Percentiles rank a stretch among this genome's conserved stretches.
Evolutionary conservation across 2,113 vertebrate genomes (phyloP).

Genomic region (Emydocephalus ijimae): DNA sequence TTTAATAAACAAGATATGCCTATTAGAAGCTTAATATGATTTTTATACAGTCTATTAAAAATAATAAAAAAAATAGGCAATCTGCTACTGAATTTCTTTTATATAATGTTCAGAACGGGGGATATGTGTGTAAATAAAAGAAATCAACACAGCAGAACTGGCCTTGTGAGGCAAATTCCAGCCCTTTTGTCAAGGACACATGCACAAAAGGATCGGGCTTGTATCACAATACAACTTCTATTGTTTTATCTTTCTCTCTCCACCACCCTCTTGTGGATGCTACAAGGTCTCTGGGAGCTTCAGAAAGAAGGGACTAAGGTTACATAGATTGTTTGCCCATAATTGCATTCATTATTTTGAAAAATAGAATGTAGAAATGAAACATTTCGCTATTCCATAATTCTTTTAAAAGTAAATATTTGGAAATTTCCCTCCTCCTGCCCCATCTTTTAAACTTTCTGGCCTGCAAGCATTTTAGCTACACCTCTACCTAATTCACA

Average conservation of each 20-base stretch:
- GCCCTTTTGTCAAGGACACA: neutral
- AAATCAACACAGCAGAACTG: neutral
- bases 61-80: neutral
- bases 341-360: neutral
- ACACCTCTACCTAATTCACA: neutral
- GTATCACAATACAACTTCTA: neutral
- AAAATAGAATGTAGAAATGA: neutral
- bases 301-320: neutral
- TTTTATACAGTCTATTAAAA: neutral
- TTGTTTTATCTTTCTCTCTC: neutral
- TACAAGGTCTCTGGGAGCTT: neutral
- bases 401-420: constrained; percentile 26
- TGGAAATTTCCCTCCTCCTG: neutral
- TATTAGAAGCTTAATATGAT: neutral
- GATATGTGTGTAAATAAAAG: neutral
- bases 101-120: neutral
- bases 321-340: neutral
- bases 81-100: neutral
- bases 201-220: neutral
- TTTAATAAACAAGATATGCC: neutral
- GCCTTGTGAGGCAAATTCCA: neutral
- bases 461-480: neutral
- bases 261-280: neutral
- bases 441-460: neutral
- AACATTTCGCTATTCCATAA: neutral